Evolutionary conservation across 2,797 vertebrate genomes (phyloP).

Genomic region (Acrossocheilus wenchowensis): DNA sequence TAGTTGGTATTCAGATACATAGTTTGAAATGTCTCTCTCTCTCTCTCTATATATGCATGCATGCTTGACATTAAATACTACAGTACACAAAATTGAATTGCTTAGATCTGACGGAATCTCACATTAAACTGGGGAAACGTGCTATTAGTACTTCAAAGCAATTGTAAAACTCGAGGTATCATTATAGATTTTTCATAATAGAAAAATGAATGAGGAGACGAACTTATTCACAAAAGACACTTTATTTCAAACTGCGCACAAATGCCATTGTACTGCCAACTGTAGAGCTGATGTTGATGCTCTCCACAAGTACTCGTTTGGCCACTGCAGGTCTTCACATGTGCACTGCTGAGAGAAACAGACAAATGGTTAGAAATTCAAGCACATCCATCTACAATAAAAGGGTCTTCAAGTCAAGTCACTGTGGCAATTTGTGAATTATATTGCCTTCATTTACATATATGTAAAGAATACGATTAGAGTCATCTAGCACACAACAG

Average conservation of each 20-base stretch:
- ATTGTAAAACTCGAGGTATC: neutral
- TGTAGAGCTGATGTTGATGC: constrained; percentile 35
- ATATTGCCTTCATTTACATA: neutral
- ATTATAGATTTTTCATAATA: neutral
- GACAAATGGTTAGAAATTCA: neutral
- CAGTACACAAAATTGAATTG: neutral
- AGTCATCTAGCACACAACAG: constrained; percentile 47
- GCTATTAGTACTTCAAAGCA: neutral
- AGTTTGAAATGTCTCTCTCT: neutral
- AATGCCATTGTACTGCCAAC: constrained; percentile 43
- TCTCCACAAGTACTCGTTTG: constrained; percentile 46
- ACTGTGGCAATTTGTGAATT: neutral
- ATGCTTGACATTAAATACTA: no score
- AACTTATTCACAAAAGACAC: constrained; percentile 28
- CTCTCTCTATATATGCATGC: no score
- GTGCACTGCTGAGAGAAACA: constrained; percentile 58
- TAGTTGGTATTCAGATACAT: neutral
- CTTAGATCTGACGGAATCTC: neutral
- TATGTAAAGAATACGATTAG: neutral
- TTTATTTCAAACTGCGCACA: constrained; percentile 75
- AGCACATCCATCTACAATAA: neutral
- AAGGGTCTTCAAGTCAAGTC: neutral
- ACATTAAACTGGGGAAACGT: neutral
- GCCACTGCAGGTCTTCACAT: constrained; percentile 58
- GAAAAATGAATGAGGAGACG: neutral